Evolutionary conservation across 2,113 vertebrate species (phyloP).

Genomic region (Bujurquina vittata): DNA sequence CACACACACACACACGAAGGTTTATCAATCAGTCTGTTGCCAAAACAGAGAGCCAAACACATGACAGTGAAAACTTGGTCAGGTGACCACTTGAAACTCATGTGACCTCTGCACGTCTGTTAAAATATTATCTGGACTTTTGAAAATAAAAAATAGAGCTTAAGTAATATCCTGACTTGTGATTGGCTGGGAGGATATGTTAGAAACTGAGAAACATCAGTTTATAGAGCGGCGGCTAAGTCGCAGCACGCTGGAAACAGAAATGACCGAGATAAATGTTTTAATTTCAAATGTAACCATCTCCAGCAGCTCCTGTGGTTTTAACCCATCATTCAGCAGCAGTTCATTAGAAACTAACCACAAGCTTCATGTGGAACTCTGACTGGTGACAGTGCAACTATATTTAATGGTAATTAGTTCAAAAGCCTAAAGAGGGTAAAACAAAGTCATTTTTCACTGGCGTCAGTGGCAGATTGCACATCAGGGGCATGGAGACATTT

Average conservation of each 20-base stretch:
- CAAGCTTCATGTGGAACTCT: not conserved
- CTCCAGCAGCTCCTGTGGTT: not conserved
- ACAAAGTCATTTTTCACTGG: too few relatives aligned
- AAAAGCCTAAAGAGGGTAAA: not conserved
- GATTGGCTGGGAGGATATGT: not conserved
- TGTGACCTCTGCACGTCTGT: not conserved
- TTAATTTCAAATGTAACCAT: not conserved
- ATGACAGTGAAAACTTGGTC: not conserved
- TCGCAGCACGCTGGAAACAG: not conserved
- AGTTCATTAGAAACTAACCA: not conserved
- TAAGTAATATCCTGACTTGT: not conserved
- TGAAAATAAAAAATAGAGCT: not conserved
- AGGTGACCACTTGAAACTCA: not conserved
- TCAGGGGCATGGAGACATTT: rapidly evolving
- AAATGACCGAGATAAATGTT: not conserved
- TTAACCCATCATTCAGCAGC: not conserved
- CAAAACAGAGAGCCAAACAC: not conserved
- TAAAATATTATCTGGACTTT: not conserved
- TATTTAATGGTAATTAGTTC: not conserved
- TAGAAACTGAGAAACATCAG: not conserved
- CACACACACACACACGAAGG: not conserved
- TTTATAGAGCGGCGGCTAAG: not conserved
- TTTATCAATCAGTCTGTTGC: not conserved
- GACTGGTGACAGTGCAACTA: not conserved
- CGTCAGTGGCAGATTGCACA: not conserved